Base-by-base conservation (phyloP, 2,113 vertebrate genomes). In the Brachyhypopomus occidentalis region DNA sequence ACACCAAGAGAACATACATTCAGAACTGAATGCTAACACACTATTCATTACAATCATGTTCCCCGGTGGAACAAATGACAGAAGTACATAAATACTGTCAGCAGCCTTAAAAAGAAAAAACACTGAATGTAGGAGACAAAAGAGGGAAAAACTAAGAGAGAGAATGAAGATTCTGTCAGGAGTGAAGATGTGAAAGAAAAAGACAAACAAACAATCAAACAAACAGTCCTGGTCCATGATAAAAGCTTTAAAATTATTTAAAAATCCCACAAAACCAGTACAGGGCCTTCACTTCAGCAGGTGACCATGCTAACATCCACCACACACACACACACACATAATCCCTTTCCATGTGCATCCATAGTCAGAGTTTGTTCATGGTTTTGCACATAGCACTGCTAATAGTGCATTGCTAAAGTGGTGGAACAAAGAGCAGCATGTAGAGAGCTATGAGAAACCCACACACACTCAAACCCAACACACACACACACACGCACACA, bases 1-100 rank as follows among this genome's bases (percentile, higher is more conserved):
- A 66, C 86, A 87, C 85, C 89, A 88, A 85, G 76, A 91, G 94
- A 87, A 90, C 88, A 90, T 92, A 89, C 72, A 78, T 89, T 91
- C 91, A 84, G 85, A 93, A 93, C 92, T 93, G 88, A 92, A 93
- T 23, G 85, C 55, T 22, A 59, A 75, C 64, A 67, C 79, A 79
- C 83, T 56, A 60, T 78, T 76, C 63, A 80, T 59, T 73, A 83
- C 81, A 85, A 80, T 85, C 81, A 69, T 63, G 60, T 45, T 85
- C 66, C 66, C 73, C 63, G 55, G 74, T 74, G 73, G 62, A 56
- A 34, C 56, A 34, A 79, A 82, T 48, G 70, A 73, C 60, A 34
- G 62, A 71, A 79, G 73, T 74, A 80, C 81, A 83, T 83, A 72
- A 83, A 85, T 73, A 85, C 81, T 85, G 84, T 85, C 80, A 85